Percentiles rank a stretch among this genome's conserved stretches.
Conservation (phyloP, 2,797 vertebrate species). For the Poecilia picta region DNA sequence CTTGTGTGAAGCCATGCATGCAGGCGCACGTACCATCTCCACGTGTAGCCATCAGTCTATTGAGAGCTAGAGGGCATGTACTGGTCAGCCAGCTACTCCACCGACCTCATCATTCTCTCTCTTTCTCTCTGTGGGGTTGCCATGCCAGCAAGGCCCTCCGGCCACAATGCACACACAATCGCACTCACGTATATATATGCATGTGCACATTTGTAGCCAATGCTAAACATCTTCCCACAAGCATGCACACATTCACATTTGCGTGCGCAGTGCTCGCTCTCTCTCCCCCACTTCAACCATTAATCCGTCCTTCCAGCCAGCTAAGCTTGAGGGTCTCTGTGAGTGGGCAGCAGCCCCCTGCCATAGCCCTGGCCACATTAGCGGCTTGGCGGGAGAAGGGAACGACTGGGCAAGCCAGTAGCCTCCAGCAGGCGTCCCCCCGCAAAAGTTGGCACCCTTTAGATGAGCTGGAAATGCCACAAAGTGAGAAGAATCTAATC, state of each 20-base stretch:
- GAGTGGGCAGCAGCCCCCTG: constrained; percentile 57
- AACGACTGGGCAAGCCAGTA: constrained; percentile 32
- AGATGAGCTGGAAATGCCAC: constrained; percentile 67
- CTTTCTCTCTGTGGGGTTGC: constrained; percentile 63
- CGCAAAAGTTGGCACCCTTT: constrained; percentile 63
- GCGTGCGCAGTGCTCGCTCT: constrained; percentile 1
- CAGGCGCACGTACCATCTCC: background rate
- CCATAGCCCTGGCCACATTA: constrained; percentile 68
- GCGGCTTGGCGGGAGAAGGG: constrained; percentile 55
- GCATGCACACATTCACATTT: constrained; percentile 10
- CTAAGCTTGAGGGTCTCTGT: constrained; percentile 59
- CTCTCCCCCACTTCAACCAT: constrained; percentile 2
- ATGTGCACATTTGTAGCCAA: constrained; percentile 22
- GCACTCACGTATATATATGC: constrained; percentile 23
- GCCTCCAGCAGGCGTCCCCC: constrained; percentile 67
- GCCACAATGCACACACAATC: constrained; percentile 41
- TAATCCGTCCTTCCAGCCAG: constrained; percentile 45
- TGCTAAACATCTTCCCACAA: constrained; percentile 21
- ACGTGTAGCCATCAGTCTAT: constrained; percentile 53
- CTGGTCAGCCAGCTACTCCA: constrained; percentile 61
- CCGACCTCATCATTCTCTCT: constrained; percentile 66
- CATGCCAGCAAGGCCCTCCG: constrained; percentile 63
- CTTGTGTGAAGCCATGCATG: constrained; percentile 30
- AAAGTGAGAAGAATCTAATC: constrained; percentile 71
- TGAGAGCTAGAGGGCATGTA: constrained; percentile 62